Evolutionary conservation across 2,113 vertebrate genomes (phyloP), one percentile per base, ranked within the genome.

Genomic region (Nothoprocta pentlandii): DNA sequence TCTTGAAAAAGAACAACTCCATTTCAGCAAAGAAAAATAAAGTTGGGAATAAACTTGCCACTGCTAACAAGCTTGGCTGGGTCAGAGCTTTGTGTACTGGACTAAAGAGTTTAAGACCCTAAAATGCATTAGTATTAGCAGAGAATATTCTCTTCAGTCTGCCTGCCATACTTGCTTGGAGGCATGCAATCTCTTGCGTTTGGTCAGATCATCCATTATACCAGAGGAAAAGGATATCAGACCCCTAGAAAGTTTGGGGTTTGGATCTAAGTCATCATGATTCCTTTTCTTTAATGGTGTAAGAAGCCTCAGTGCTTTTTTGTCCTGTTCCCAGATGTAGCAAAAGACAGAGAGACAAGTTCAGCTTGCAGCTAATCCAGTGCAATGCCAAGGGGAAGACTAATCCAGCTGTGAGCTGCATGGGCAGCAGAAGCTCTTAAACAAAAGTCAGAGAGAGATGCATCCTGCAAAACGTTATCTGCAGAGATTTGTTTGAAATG

Each of bases 1-100:
- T 76, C 92, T 87, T 19, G 15, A 36, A 79, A 91, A 91, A 75
- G 69, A 93, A 91, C 82, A 92, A 86, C 90, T 92, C 61, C 22
- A 71, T 66, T 78, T 68, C 64, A 84, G 70, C 80, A 92, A 67
- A 84, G 90, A 36, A 47, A 95, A 95, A 51, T 68, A 85, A 69
- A 69, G 77, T 69, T 58, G 80, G 77, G 82, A 75, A 77, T 74
- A 34, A 85, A 92, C 87, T 89, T 83, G 73, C 51, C 14, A 16
- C 85, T 16, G 51, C 82, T 92, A 82, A 94, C 90, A 88, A 90
- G 93, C 87, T 75, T 74, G 93, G 7, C 91, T 87, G 64, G 81
- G 82, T 77, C 87, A 94, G 75, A 82, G 70, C 91, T 96, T 82
- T 93, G 75, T 85, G 71, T 82, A 80, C n/a, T 51, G 59, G 68